A percentile compares a stretch with the other conserved stretches of the same genome.
Evolutionary conservation across 2,113 vertebrate species (phyloP).

Genomic region (Prietella phreatophila): DNA sequence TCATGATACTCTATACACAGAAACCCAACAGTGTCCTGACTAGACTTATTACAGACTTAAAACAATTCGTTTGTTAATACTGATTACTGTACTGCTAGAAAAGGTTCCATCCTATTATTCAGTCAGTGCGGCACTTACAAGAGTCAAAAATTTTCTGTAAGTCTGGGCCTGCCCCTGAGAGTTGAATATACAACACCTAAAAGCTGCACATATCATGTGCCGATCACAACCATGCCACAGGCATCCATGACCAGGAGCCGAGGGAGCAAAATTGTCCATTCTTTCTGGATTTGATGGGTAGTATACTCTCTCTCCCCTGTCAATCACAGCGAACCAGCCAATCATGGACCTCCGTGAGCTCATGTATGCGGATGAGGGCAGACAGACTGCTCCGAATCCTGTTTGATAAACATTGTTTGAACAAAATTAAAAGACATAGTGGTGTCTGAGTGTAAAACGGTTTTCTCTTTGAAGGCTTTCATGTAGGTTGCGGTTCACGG

Average conservation of each 20-base stretch:
- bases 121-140: neutral
- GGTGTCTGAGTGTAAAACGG: neutral
- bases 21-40: too few species aligned
- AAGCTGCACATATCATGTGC: neutral
- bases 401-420: neutral
- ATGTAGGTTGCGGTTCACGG: neutral
- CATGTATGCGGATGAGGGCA: neutral
- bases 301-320: too few species aligned
- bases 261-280: neutral
- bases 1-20: too few species aligned
- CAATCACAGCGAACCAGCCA: too few species aligned
- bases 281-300: too few species aligned
- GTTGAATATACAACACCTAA: too few species aligned
- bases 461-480: neutral
- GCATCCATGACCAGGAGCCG: neutral
- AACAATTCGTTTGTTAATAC: too few species aligned
- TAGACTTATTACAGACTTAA: too few species aligned
- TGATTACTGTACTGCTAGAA: neutral
- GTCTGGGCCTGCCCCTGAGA: too few species aligned
- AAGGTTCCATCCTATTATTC: neutral
- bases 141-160: neutral
- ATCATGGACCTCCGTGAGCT: neutral
- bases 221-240: neutral
- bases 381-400: neutral
- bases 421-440: neutral